Conservation (phyloP, 2,888 invertebrate species). For the Nymphalis c-album region DNA sequence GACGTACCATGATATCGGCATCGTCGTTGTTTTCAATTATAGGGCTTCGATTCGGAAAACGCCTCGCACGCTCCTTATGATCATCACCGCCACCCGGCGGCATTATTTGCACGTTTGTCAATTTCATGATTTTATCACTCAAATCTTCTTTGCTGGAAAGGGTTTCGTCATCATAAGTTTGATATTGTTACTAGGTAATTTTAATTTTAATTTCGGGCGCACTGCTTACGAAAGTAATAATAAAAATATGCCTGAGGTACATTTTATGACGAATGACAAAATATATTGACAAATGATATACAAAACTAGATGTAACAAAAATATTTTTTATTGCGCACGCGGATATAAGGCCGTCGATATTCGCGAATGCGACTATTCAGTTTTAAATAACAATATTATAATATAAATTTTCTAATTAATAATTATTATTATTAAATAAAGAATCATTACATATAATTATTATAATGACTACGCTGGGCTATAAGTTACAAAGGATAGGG, state of each 20-base stretch:
- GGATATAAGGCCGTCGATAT: no score
- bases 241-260: background rate
- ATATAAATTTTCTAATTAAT: no score
- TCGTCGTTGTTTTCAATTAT: background rate
- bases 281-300: no score
- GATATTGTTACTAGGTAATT: background rate
- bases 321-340: no score
- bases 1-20: background rate
- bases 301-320: no score
- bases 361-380: no score
- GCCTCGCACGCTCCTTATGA: background rate
- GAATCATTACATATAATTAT: no score
- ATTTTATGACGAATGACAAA: no score
- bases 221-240: background rate
- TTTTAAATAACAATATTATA: no score
- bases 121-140: background rate
- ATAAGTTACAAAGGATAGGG: no score
- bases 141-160: background rate
- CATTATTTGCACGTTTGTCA: background rate
- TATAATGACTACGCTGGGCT: no score
- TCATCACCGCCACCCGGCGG: background rate
- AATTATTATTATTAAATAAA: no score
- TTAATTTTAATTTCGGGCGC: background rate
- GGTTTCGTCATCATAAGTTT: background rate
- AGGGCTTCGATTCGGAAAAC: background rate